Evolutionary conservation across 2,797 vertebrate species (phyloP), one percentile per base, ranked within the genome.

Genomic region (Hyperoplus lanceolatus): DNA sequence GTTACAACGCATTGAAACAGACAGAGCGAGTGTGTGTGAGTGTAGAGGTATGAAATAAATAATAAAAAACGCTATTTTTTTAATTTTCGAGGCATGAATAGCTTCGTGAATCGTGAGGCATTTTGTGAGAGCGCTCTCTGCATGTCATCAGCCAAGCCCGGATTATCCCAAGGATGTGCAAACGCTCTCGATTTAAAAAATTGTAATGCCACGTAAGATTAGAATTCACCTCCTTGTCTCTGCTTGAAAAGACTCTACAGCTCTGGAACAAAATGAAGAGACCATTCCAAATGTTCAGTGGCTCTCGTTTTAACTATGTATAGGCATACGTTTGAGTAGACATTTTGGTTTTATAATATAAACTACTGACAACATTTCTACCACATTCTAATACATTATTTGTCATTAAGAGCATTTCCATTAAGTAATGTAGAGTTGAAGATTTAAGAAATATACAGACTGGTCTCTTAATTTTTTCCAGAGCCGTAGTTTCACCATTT

Each of bases 161-260:
- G 92, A 92, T 93, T 89, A 92, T 91, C 87, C 82, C 7, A 60
- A 85, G 86, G 79, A 90, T 55, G 72, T 88, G 88, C 81, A 90
- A 91, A 92, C 87, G 88, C 88, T 87, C 84, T 93, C 93, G 87
- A 93, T 93, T 93, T 29, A 29, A 29, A 87, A 89, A 92, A 92
- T 81, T 92, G 79, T 86, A 92, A 92, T 89, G 85, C 73, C 29
- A 68, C 83, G 29, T 79, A 75, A 89, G 86, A 91, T 92, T 90
- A 85, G 78, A 89, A 79, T 88, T 88, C 77, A 88, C 90, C 83
- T 82, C 73, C 64, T 85, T 89, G 86, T 87, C 75, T 84, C 80
- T 72, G 69, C 59, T 82, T 87, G 62, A 84, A 86, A 88, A 81
- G 67, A 77, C 86, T 76, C 84, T 55, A 21, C 21, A 21, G 21